Conservation (phyloP, 2,888 invertebrate genomes). For the Stenodema calcarata region DNA sequence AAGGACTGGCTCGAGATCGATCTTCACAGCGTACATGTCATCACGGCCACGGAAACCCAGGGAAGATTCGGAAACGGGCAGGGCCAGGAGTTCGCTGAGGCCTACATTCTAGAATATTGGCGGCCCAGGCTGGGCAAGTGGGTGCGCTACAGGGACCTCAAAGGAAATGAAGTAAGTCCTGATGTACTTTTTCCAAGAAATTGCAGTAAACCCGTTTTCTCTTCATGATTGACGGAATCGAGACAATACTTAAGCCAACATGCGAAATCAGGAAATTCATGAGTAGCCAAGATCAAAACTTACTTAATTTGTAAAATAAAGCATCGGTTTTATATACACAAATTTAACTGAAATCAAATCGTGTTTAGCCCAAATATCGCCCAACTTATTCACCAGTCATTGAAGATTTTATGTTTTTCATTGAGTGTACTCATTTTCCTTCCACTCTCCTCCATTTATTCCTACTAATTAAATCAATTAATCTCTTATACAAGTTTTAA, state of each 20-base stretch:
- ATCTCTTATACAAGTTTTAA: not conserved
- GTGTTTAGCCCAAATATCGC: too few relatives aligned
- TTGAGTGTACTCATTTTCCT: too few relatives aligned
- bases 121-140: conserved; percentile 80
- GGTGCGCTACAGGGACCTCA: conserved; percentile 77
- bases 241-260: too few relatives aligned
- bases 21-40: conserved; percentile 77
- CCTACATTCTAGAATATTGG: conserved; percentile 85
- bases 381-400: too few relatives aligned
- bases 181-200: not conserved
- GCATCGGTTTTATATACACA: too few relatives aligned
- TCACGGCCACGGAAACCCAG: conserved; percentile 82
- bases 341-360: too few relatives aligned
- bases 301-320: too few relatives aligned
- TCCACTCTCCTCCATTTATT: too few relatives aligned
- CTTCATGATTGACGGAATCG: too few relatives aligned
- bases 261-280: too few relatives aligned
- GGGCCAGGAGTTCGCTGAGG: conserved; percentile 86
- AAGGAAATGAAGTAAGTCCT: conserved; percentile 77
- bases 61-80: conserved; percentile 92
- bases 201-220: not conserved
- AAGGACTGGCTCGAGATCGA: conserved; percentile 83
- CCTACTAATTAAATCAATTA: not conserved
- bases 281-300: too few relatives aligned
- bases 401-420: too few relatives aligned